phyloP scores from a whole-genome alignment of 2,113 vertebrate genomes.

The Columbina picui region DNA sequence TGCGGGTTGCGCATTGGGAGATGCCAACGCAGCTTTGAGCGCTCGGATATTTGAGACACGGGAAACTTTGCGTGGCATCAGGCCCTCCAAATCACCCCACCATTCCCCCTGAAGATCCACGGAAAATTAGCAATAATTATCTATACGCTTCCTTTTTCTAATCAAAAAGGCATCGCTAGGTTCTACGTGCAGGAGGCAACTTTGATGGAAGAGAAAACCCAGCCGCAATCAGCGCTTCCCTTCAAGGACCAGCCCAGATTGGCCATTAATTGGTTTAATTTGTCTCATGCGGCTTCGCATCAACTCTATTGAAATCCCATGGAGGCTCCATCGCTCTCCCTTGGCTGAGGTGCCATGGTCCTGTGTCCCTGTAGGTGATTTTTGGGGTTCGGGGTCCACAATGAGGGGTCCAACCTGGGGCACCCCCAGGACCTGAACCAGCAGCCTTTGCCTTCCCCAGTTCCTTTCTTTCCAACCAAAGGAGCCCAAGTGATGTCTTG shows the following conservation, averaged over 20 bases:
- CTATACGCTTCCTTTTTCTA: neutral
- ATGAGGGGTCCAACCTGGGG: too few relatives aligned
- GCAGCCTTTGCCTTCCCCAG: neutral
- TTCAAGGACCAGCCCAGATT: neutral
- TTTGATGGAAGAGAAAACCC: neutral
- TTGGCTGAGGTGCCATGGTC: too few relatives aligned
- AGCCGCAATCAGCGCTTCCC: neutral
- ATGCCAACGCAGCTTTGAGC: neutral
- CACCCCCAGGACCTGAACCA: too few relatives aligned
- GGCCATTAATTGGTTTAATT: neutral
- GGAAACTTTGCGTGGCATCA: neutral
- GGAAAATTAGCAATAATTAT: neutral
- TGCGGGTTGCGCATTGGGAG: neutral
- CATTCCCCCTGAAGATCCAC: neutral
- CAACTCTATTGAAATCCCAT: neutral
- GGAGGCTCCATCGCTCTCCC: neutral
- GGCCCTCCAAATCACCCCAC: neutral
- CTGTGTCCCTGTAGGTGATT: too few relatives aligned
- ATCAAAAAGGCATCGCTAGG: neutral
- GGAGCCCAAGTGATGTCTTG: neutral
- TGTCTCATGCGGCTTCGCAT: neutral
- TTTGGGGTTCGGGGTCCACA: too few relatives aligned
- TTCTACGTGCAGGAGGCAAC: neutral
- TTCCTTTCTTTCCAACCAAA: neutral
- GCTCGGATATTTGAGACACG: rapidly evolving